Base-by-base conservation (phyloP, 2,797 vertebrate genomes). In the Dipus sagitta region DNA sequence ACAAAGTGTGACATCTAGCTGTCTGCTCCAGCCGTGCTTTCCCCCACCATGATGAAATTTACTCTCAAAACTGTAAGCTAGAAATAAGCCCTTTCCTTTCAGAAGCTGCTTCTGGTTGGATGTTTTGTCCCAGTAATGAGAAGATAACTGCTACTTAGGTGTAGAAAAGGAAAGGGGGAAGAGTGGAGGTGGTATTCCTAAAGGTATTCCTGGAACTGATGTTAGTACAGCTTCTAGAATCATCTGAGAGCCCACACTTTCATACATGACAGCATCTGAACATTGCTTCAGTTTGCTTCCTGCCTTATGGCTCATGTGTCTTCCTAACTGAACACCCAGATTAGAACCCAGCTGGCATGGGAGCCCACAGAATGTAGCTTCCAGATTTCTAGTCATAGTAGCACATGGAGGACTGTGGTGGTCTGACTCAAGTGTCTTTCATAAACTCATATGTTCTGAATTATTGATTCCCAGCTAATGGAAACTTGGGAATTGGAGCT, bases 281-380 rank as follows among this genome's bases (percentile, higher is more conserved):
- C 71, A 88, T 74, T 76, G 42, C 34, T 87, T 85, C 38, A n/a
- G 0, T 89, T 88, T 94, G 79, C 82, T 82, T 68, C 77, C 28
- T 74, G 72, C 88, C 70, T 68, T 68, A 72, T 75, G 71, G 24
- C 34, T 70, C 65, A 54, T 11, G n/a, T 24, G 32, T 90, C 14
- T 75, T 93, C 94, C 58, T 70, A 85, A 14, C 54, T 70, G 26
- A 42, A 94, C 81, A 83, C 52, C 21, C 71, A 92, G 64, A 67
- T 47, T 86, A 54, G 75, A 93, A 72, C 17, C 5, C 54, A 91
- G 32, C 23, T 84, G 47, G 58, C 74, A 83, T 0, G 14, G 38
- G 13, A 70, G 2, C 10, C 72, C 81, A 24, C 70, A 64, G 80
- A 78, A 81, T 5, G 10, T 75, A 52, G 34, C 34, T 94, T 42